These are phyloP conservation scores for Rhagium mordax DNA, from an alignment of 2,888 invertebrate species.

Conservation along the genomic window DNA sequence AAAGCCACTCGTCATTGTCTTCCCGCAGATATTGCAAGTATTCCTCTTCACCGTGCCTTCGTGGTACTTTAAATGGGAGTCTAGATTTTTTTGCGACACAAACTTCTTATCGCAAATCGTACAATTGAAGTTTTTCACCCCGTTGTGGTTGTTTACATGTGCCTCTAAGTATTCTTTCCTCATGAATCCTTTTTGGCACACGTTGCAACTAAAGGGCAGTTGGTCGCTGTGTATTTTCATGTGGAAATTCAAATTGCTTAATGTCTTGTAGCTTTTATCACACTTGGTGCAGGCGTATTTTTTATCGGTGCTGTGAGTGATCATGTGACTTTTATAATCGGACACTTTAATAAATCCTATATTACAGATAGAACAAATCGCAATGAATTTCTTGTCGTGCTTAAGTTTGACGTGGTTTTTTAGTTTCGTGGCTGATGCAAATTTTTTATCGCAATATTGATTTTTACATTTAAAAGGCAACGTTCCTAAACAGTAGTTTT, in stretches of 20 bases:
- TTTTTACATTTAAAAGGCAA: slow-evolving; percentile 63
- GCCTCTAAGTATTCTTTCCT: slow-evolving; percentile 67
- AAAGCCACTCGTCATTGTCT: slow-evolving; percentile 62
- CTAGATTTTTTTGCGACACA: slow-evolving; percentile 66
- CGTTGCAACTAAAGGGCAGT: slow-evolving; percentile 63
- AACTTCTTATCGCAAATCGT: slow-evolving; percentile 64
- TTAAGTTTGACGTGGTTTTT: slow-evolving; percentile 66
- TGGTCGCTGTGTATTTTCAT: slow-evolving; percentile 64
- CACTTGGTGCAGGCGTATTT: slow-evolving; percentile 66
- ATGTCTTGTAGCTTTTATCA: slow-evolving; percentile 66
- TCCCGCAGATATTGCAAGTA: slow-evolving; percentile 66
- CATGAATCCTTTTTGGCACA: slow-evolving; percentile 67
- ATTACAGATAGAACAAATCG: slow-evolving; percentile 67
- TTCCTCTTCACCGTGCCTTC: slow-evolving; percentile 63
- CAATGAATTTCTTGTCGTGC: slow-evolving; percentile 67
- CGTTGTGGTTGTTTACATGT: slow-evolving; percentile 66
- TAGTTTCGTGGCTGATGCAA: slow-evolving; percentile 64
- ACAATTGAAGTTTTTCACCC: slow-evolving; percentile 65
- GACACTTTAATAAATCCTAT: slow-evolving; percentile 67
- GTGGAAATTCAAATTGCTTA: slow-evolving; percentile 68
- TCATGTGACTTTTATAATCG: slow-evolving; percentile 67
- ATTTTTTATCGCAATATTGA: slow-evolving; percentile 64
- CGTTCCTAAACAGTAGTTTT: slow-evolving; percentile 64
- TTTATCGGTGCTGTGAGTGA: slow-evolving; percentile 67
- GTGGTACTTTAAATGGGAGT: slow-evolving; percentile 66